These are phyloP conservation scores for Diphyllodes magnificus DNA, from an alignment of 2,113 vertebrate genomes.

Conservation along the genomic window DNA sequence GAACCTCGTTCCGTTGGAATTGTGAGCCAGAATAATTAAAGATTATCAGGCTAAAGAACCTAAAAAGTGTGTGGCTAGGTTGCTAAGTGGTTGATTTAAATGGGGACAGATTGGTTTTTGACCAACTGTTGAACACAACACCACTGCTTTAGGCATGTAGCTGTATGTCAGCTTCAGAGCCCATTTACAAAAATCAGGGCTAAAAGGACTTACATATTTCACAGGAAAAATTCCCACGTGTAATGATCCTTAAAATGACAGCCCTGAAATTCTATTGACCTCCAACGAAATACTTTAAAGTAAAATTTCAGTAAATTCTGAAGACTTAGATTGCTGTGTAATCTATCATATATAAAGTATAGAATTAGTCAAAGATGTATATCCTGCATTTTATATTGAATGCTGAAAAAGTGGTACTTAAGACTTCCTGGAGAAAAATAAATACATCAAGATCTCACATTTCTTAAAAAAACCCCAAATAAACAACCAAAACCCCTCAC, in stretches of 20 bases:
- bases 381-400: background rate
- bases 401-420: background rate
- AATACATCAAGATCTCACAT: background rate
- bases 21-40: background rate
- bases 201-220: background rate
- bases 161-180: background rate
- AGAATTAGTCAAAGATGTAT: background rate
- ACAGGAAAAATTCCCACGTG: background rate
- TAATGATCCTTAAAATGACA: background rate
- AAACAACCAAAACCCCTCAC: background rate
- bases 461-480: accelerated
- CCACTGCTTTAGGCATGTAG: background rate
- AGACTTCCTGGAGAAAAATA: background rate
- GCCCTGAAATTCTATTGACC: background rate
- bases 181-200: background rate
- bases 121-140: background rate
- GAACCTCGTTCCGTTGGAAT: background rate
- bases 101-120: background rate
- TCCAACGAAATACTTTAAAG: background rate
- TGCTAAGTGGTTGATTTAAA: background rate
- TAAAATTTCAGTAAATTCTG: background rate
- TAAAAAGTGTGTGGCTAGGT: background rate
- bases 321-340: background rate
- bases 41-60: background rate
- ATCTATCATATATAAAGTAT: background rate